Evolutionary conservation across 2,113 vertebrate species (phyloP), one percentile per base, ranked within the genome.

Genomic region (Pachycephala philippinensis): DNA sequence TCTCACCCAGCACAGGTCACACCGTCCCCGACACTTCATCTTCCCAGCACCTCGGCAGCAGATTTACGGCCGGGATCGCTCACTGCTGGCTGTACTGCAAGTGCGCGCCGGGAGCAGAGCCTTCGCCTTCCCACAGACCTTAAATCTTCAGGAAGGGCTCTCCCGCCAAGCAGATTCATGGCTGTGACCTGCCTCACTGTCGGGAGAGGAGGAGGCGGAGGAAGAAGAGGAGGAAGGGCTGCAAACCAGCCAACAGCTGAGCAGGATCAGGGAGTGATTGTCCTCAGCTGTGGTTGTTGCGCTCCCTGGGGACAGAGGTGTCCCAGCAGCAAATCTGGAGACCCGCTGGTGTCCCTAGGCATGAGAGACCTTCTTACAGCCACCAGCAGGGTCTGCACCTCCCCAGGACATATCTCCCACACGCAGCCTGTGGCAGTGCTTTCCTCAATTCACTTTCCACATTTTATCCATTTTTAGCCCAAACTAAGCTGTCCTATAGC

Each of bases 1-100:
- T 0, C 33, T 31, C 6, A 1, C 53, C 23, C 17, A 0, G 28
- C 7, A 4, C 31, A 2, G 7, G 3, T 27, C 2, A 6, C 70
- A 2, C 2, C 0, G 1, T 7, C 27, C 24, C 27, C 13, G 0
- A 4, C 15, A 0, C 7, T 9, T 19, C 61, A 10, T 14, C 72
- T 1, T 33, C 59, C 26, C 33, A 0, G 15, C 4, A 0, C 56
- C 85, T 28, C 1, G 1, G 37, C 17, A 9, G 26, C 35, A 75
- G 72, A 63, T 70, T 26, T 4, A 13, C 1, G 10, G 79, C 42
- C 13, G 1, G 20, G 40, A 57, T 27, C 84, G 0, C 89, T 44
- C 37, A 0, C 57, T 65, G 42, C 65, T 44, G 88, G 47, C 75
- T n/a, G 90, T 0, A 9, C 44, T 4, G 28, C 80, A 30, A 64